Base-by-base conservation (phyloP, 2,797 vertebrate species). In the Astyanax mexicanus region DNA sequence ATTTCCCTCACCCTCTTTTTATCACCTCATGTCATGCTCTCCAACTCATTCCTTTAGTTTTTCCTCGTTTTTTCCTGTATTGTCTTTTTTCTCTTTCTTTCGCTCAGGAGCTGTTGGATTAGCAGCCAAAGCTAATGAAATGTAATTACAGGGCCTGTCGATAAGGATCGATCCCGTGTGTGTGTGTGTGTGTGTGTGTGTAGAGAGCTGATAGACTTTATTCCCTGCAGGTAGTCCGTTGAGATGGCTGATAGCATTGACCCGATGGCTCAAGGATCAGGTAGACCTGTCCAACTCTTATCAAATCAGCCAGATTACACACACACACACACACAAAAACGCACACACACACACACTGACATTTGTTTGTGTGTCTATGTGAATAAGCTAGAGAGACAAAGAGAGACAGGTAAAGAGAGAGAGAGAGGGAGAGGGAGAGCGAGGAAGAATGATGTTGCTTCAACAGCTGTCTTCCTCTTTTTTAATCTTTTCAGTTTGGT, bases 131-230 rank as follows among this genome's bases (percentile, higher is more conserved):
- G 86, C 89, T 93, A 94, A 94, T 93, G 92, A 95, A 94, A 94
- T 93, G 92, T 94, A 95, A 96, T 95, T 95, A 95, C 90, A 88
- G 55, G 83, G 80, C 82, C 81, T 91, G 92, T 93, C 93, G 91
- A 95, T 95, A 92, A 74, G 55, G 84, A 94, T 95, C 87, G 94
- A 95, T 95, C 85, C 81, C 58, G 37, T 42, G 55, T 40, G 55
- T 45, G 71, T 75, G 68, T 69, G 75, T 60, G 29, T 60, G 58
- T 61, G 47, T 74, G 75, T 49, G 60, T n/a, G 51, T 45, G 70
- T 35, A 54, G 13, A 25, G n/a, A n/a, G 51, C 38, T 66, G 76
- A 79, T 49, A 12, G 84, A 88, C 84, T 86, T 90, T 87, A 87
- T 90, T 92, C 92, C 86, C 90, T 84, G 79, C 85, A 85, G 89